Evolutionary conservation across 2,113 vertebrate genomes (phyloP).

Genomic region (Erinaceus europaeus): DNA sequence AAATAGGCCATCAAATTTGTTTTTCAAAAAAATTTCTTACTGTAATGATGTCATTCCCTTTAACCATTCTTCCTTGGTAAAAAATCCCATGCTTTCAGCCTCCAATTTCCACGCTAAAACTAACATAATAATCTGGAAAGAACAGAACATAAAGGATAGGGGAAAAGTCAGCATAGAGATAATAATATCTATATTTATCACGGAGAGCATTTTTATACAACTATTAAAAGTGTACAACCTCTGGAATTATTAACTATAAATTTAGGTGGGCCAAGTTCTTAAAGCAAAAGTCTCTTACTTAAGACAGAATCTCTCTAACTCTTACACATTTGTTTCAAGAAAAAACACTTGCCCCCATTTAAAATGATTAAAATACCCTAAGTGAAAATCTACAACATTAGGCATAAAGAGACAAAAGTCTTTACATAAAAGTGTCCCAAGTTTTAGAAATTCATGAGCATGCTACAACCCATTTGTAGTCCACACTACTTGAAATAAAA

Average conservation of each 20-base stretch:
- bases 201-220: slow-evolving; percentile 66
- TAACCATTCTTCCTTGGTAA: slow-evolving; percentile 98
- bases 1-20: slow-evolving; percentile 73
- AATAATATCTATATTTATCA: slow-evolving; percentile 57
- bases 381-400: slow-evolving; percentile 35
- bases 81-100: slow-evolving; percentile 97
- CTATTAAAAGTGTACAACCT: slow-evolving; percentile 29
- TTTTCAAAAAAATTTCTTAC: slow-evolving; percentile 85
- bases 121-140: slow-evolving; percentile 94
- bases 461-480: slow-evolving; percentile 42
- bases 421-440: slow-evolving; percentile 16
- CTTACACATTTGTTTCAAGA: slow-evolving; percentile 42
- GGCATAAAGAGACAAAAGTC: slow-evolving; percentile 25
- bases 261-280: slow-evolving; percentile 34
- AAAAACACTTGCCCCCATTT: slow-evolving; percentile 6
- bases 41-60: slow-evolving; percentile 96
- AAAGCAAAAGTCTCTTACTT: slow-evolving; percentile 30
- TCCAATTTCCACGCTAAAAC: slow-evolving; percentile 98
- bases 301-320: slow-evolving; percentile 28
- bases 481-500: slow-evolving; percentile 64
- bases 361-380: slow-evolving; percentile 29
- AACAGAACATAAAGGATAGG: slow-evolving; percentile 72
- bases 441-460: slow-evolving; percentile 49
- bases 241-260: slow-evolving; percentile 50
- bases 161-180: slow-evolving; percentile 60